phyloP scores from a whole-genome alignment of 1,140 invertebrate genomes.

The Sycophaga agraensis region DNA sequence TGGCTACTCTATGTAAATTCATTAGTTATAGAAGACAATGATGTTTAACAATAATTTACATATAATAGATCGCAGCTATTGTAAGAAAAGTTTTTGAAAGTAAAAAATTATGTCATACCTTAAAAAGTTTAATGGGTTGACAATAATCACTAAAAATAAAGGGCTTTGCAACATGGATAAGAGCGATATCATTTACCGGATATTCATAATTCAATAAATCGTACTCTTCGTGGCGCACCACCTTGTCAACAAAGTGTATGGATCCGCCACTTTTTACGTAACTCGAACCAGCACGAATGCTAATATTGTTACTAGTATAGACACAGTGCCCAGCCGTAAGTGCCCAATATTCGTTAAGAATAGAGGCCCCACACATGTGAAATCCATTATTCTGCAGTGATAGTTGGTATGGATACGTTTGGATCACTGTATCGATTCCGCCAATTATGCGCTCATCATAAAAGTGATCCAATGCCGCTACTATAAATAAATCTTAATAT shows the following conservation, averaged over 20 bases:
- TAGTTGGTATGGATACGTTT: constrained; percentile 5
- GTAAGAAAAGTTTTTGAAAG: too few relatives aligned
- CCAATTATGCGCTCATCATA: constrained; percentile 42
- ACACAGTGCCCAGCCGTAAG: constrained; percentile 67
- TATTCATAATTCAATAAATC: constrained; percentile 33
- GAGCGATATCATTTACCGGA: constrained; percentile 63
- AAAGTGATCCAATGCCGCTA: too few relatives aligned
- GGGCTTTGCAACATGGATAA: constrained; percentile 49
- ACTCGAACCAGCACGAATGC: constrained; percentile 52
- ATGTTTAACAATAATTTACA: too few relatives aligned
- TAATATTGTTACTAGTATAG: constrained; percentile 49
- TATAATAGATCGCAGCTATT: too few relatives aligned
- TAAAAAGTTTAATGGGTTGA: constrained; percentile 27
- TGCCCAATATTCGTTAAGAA: constrained; percentile 13
- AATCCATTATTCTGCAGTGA: background rate
- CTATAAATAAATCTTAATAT: too few relatives aligned
- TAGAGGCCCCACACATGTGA: constrained; percentile 9
- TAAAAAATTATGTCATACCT: too few relatives aligned
- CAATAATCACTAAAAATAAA: constrained; percentile 37
- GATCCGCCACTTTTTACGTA: constrained; percentile 42
- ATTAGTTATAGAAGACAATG: too few relatives aligned
- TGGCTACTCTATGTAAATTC: too few relatives aligned
- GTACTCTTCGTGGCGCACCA: constrained; percentile 56
- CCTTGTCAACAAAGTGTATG: constrained; percentile 43
- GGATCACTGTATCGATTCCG: constrained; percentile 6